Evolutionary conservation across 2,888 invertebrate species (phyloP).

Genomic region (Busseola fusca): DNA sequence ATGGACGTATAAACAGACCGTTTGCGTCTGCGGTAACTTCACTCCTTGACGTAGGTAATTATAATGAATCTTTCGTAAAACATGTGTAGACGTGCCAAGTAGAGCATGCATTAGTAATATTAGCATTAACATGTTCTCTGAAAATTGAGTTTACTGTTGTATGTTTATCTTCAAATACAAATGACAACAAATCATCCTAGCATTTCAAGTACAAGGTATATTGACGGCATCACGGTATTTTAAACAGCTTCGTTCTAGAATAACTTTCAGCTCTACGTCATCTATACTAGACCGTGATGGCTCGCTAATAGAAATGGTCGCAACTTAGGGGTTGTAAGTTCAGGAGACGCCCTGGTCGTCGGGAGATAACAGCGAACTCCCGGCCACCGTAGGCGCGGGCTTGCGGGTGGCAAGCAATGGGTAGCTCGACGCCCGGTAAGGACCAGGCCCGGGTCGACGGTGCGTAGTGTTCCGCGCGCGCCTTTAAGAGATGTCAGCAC

Average conservation of each 20-base stretch:
- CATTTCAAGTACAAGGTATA: background rate
- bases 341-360: no score
- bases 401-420: no score
- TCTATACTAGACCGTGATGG: no score
- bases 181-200: background rate
- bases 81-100: slow-evolving; percentile 66
- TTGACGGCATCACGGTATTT: background rate
- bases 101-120: slow-evolving; percentile 51
- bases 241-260: background rate
- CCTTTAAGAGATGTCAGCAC: no score
- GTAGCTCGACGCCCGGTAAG: no score
- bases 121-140: slow-evolving; percentile 38
- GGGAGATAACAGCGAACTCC: no score
- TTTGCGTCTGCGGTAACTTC: slow-evolving; percentile 55
- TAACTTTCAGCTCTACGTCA: background rate
- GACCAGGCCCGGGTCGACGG: no score
- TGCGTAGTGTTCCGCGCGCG: no score
- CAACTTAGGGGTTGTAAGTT: no score
- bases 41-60: slow-evolving; percentile 49
- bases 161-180: slow-evolving; percentile 18
- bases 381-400: no score
- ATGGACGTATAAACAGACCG: slow-evolving; percentile 24
- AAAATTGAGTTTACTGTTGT: slow-evolving; percentile 29
- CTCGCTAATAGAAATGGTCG: no score
- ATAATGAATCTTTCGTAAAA: slow-evolving; percentile 70